Conservation (phyloP, 2,113 vertebrate species). For the Cebidichthys violaceus region DNA sequence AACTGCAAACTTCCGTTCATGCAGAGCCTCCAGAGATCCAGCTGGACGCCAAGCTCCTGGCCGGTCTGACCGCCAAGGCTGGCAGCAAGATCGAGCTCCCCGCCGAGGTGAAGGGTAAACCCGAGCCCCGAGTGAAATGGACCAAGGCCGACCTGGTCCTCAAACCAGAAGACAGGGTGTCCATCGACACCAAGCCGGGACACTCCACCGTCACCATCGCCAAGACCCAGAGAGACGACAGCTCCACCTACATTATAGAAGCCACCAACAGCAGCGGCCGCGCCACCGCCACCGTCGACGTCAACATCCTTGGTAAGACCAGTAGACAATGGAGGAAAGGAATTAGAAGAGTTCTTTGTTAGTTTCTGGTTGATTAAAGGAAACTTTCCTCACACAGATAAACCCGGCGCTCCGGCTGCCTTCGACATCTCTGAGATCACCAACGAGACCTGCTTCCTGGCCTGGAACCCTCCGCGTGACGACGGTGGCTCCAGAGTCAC, state of each 20-base stretch:
- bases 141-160: slow-evolving; percentile 94
- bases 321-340: background rate
- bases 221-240: slow-evolving; percentile 93
- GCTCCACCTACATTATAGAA: slow-evolving; percentile 96
- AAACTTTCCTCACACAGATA: slow-evolving; percentile 84
- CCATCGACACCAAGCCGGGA: slow-evolving; percentile 89
- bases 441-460: slow-evolving; percentile 92
- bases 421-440: slow-evolving; percentile 98
- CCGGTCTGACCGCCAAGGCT: slow-evolving; percentile 95
- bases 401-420: slow-evolving; percentile 95
- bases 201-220: slow-evolving; percentile 90
- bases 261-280: slow-evolving; percentile 95
- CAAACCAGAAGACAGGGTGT: slow-evolving; percentile 89
- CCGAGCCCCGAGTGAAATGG: slow-evolving; percentile 94
- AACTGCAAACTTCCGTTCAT: background rate
- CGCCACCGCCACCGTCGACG: slow-evolving; percentile 95
- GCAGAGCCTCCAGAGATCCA: slow-evolving; percentile 95
- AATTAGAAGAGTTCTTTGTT: background rate
- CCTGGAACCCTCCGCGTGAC: slow-evolving; percentile 98
- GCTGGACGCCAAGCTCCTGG: slow-evolving; percentile 95
- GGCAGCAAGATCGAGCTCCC: slow-evolving; percentile 97
- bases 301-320: slow-evolving; percentile 93
- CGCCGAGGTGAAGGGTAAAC: slow-evolving; percentile 90
- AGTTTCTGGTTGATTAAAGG: background rate
- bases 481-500: slow-evolving; percentile 96